Evolutionary conservation across 92 coral and sea anemone species (phyloP).

Genomic region (Epizoanthus rinbou): DNA sequence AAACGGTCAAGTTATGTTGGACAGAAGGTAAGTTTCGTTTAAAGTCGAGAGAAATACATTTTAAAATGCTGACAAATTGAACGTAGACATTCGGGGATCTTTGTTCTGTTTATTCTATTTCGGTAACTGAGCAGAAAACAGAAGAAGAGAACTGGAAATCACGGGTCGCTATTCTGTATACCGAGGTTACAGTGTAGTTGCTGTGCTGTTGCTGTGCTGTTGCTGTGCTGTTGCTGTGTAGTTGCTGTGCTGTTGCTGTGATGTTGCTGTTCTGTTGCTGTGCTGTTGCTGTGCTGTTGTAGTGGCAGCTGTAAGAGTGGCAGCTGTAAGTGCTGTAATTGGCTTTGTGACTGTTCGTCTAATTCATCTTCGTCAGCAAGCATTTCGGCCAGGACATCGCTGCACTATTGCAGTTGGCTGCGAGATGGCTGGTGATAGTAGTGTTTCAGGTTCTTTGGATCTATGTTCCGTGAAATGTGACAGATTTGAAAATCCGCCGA

Average conservation of each 20-base stretch:
- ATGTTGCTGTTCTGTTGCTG: no score
- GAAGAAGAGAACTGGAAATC: no score
- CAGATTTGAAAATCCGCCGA: conserved; percentile 52
- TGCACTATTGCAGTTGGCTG: conserved; percentile 27
- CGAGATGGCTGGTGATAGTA: conserved; percentile 42
- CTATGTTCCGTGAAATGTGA: conserved; percentile 56
- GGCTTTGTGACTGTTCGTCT: background rate
- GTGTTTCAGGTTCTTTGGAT: conserved; percentile 25
- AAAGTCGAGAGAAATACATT: no score
- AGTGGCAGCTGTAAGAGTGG: no score
- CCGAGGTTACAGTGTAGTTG: background rate
- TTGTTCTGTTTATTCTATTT: no score
- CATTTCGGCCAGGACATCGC: conserved; percentile 30
- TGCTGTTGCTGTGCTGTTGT: conserved; percentile 8
- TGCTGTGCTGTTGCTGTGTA: conserved; percentile 1
- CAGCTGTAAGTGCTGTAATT: no score
- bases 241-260: conserved; percentile 19
- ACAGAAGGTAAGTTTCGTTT: no score
- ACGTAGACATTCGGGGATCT: no score
- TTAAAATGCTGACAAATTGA: no score
- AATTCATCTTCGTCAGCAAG: conserved; percentile 23
- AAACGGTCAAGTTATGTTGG: no score
- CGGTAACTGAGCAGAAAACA: no score
- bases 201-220: conserved; percentile 1
- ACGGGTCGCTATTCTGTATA: no score